Evolutionary conservation across 2,888 invertebrate genomes (phyloP), one percentile per base, ranked within the genome.

Genomic region (Philaethria dido): DNA sequence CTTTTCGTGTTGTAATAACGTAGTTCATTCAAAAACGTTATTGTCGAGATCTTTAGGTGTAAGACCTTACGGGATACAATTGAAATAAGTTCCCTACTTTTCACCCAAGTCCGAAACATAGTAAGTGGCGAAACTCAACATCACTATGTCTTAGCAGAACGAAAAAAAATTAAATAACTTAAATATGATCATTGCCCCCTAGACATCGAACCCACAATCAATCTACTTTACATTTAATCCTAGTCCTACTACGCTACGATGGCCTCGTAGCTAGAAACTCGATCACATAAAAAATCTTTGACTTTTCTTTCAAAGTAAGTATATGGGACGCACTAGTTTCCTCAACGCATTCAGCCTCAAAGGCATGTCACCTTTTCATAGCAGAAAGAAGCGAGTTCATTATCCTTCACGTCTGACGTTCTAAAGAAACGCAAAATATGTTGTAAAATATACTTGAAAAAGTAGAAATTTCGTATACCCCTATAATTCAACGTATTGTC

Each of bases 301-400:
- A 55, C 36, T 59, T 22, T 25, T 39, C 22, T 65, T 42, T 62
- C 62, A 62, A 62, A 62, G 62, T 36, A 22, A n/a, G 25, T 52
- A 16, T 62, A 42, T 68, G 29, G 50, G 52, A 18, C 25, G 62
- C 47, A 55, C 68, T 68, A 69, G 55, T 69, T 69, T 65, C 50
- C 52, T 64, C 70, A 61, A 63, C 63, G 50, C 68, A 68, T 57
- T 57, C 39, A 42, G 57, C 22, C 63, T 69, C 73, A 71, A 72
- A 72, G 69, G 69, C 69, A 68, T 71, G 74, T 73, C 75, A 71
- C 70, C 70, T 39, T 64, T 71, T 69, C 69, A 72, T 68, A 69
- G 68, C 66, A 72, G 69, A 74, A 76, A 73, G 74, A 72, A 74
- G 70, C 69, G 71, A 67, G 74, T 75, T 77, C 74, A 73, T 77